These are phyloP conservation scores for Sorex fumeus DNA, from an alignment of 2,113 vertebrate genomes.

Conservation along the genomic window DNA sequence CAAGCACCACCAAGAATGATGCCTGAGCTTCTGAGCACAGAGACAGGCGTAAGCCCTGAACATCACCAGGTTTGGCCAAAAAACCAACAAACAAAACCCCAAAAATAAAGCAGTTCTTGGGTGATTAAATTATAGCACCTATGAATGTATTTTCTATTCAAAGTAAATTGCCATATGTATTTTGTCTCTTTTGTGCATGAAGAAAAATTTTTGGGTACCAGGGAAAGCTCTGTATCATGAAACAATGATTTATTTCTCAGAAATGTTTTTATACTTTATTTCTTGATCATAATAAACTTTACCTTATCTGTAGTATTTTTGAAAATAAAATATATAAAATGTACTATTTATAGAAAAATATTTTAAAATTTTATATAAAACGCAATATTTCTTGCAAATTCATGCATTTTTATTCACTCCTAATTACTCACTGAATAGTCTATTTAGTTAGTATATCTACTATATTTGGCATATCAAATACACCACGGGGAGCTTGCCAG, in stretches of 20 bases:
- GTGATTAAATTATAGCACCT: no score
- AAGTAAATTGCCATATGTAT: neutral
- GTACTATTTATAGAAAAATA: no score
- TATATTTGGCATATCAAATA: no score
- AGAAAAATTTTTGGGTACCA: no score
- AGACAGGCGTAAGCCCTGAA: no score
- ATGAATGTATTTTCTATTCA: neutral
- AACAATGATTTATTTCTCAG: neutral
- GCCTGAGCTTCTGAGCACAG: no score
- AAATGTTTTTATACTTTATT: neutral
- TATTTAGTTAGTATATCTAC: neutral
- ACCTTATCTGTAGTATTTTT: neutral
- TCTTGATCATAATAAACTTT: constrained; percentile 6
- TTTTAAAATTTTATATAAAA: neutral
- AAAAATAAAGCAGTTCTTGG: no score
- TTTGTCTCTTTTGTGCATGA: neutral
- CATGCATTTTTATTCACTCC: constrained; percentile 18
- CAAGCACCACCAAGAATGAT: no score
- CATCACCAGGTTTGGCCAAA: no score
- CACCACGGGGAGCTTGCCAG: no score
- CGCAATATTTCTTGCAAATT: neutral
- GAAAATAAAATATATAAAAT: neutral
- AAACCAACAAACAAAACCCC: no score
- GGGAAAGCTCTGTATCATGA: neutral
- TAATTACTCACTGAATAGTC: neutral